Base-by-base conservation (phyloP, 2,797 vertebrate species). In the Sarcophilus harrisii region DNA sequence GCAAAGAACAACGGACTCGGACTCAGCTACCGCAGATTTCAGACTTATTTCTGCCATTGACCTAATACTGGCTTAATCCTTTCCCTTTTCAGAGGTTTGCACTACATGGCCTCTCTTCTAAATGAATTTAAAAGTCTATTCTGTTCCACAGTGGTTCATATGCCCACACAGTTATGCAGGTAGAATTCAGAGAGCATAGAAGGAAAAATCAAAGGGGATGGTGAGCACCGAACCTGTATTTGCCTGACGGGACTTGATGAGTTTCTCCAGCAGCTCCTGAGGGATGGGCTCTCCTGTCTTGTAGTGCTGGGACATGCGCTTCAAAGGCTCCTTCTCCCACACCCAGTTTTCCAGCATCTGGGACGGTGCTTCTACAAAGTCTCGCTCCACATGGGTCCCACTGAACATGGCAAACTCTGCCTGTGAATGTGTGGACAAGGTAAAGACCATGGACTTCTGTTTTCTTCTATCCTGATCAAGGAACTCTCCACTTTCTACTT, bases 331-430 rank as follows among this genome's bases (percentile, higher is more conserved):
- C 97, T 98, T 99, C 98, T 99, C 99, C 99, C 99, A 99, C 49
- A 99, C 99, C 99, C 99, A 99, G 98, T 99, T 99, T 98, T 99
- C 99, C 98, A 99, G 92, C 99, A 99, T 99, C 99, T 99, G 99
- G 0, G 99, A 99, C 0, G 99, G 99, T 0, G 99, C 99, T 98
- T 99, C 99, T 93, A 99, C 99, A 0, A 99, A 99, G 97, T 99
- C 99, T 21, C 99, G 97, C 98, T 99, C 99, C 98, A 99, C 99
- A 0, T 99, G 99, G 0, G 99, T 99, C 93, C 99, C 99, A 0
- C 99, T 99, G 98, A 99, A 99, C 99, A 99, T 99, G 97, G 99
- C 99, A 4, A 99, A 99, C 96, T 99, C 99, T 0, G 99, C 99
- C 99, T 99, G 97, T 4, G 3, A 18, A n/a, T 18, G 21, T 38